Conservation (phyloP, 2,113 vertebrate species). For the Candoia aspera region DNA sequence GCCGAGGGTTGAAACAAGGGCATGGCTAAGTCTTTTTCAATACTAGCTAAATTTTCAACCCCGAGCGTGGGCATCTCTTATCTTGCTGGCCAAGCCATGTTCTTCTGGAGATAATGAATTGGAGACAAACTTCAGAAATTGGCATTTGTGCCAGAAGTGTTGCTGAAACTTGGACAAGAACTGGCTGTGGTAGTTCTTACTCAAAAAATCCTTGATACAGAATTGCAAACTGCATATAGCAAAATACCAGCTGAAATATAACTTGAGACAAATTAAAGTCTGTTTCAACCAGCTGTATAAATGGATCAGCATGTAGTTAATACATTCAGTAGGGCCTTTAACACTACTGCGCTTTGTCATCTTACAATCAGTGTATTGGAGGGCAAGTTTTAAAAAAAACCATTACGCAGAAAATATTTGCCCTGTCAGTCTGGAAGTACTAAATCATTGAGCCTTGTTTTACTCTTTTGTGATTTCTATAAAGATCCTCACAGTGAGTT, state of each 20-base stretch:
- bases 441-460: background rate
- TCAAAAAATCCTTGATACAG: background rate
- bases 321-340: background rate
- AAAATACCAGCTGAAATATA: background rate
- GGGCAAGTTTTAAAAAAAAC: background rate
- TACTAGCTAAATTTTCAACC: background rate
- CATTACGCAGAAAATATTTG: background rate
- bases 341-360: background rate
- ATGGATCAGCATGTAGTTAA: background rate
- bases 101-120: background rate
- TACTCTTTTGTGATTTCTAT: background rate
- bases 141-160: background rate
- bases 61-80: background rate
- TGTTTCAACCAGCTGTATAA: background rate
- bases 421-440: background rate
- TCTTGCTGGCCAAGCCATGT: background rate
- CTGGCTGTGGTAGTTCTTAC: background rate
- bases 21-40: background rate
- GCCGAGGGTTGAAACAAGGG: background rate
- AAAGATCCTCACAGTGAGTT: background rate
- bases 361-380: background rate
- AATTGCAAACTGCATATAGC: background rate
- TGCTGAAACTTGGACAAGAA: background rate
- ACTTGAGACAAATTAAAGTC: background rate
- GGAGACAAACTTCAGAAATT: background rate